Evolutionary conservation across 2,113 vertebrate species (phyloP).

Genomic region (Gavia stellata): DNA sequence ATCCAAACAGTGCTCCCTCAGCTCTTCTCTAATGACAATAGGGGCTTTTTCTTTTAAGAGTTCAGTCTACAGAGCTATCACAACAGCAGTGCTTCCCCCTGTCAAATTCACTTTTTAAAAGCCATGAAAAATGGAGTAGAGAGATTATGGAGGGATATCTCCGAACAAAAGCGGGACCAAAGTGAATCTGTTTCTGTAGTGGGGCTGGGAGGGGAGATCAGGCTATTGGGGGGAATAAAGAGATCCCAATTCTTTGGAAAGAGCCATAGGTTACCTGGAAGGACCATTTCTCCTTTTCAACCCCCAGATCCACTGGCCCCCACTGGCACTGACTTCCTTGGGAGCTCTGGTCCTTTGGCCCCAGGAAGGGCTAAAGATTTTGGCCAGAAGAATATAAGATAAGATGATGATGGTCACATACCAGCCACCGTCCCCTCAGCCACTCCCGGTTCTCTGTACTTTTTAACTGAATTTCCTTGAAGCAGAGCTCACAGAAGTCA

Average conservation of each 20-base stretch:
- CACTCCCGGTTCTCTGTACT: not conserved
- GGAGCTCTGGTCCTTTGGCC: not conserved
- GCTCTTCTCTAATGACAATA: conserved; percentile 50
- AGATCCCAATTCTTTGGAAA: not conserved
- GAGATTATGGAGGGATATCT: conserved; percentile 19
- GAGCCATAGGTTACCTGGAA: not conserved
- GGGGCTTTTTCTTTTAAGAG: not conserved
- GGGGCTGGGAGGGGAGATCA: not conserved
- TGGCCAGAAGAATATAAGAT: not conserved
- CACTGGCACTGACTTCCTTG: fast-evolving
- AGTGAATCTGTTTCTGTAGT: not conserved
- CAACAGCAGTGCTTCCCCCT: conserved; percentile 11
- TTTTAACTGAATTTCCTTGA: not conserved
- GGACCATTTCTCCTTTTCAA: not conserved
- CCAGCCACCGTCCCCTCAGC: not conserved
- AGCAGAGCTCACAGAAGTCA: not conserved
- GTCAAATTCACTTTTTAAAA: conserved; percentile 45
- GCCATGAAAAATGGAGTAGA: not conserved
- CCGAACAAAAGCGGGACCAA: not conserved
- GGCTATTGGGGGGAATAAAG: not conserved
- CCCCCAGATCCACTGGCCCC: not conserved
- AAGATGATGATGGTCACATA: not conserved
- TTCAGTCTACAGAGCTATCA: conserved; percentile 15
- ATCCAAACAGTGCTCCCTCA: conserved; percentile 48
- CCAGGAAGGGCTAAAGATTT: not conserved